These are phyloP conservation scores for Steinernema feltiae DNA, from an alignment of 1,140 invertebrate species.

Conservation along the genomic window DNA sequence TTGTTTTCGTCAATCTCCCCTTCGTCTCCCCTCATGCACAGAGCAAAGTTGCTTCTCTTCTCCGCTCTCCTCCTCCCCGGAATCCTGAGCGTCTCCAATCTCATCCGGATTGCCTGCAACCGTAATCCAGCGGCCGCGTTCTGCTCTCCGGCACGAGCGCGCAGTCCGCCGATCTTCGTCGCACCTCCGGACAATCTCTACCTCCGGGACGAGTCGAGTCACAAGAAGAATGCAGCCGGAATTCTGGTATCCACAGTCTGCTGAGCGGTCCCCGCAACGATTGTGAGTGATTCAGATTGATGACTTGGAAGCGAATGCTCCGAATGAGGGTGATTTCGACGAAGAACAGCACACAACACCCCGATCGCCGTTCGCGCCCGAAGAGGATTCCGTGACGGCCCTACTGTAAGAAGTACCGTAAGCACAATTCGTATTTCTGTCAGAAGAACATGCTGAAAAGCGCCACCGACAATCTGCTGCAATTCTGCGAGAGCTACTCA, in stretches of 20 bases:
- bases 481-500: neutral
- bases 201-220: neutral
- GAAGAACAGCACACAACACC: neutral
- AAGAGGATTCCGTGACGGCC: neutral
- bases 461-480: neutral
- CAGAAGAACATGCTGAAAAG: neutral
- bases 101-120: neutral
- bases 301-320: neutral
- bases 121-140: neutral
- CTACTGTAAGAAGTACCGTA: neutral
- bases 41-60: neutral
- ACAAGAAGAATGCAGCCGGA: neutral
- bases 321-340: neutral
- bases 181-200: neutral
- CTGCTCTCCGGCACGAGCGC: neutral
- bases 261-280: neutral
- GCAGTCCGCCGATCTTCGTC: neutral
- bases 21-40: no score
- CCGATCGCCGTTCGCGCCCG: neutral
- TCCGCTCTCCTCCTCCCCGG: neutral
- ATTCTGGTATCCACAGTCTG: neutral
- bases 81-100: neutral
- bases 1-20: constrained; percentile 9
- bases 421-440: constrained; percentile 5
- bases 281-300: neutral